Evolutionary conservation across 2,797 vertebrate species (phyloP).

Genomic region (Myotis pilosus): DNA sequence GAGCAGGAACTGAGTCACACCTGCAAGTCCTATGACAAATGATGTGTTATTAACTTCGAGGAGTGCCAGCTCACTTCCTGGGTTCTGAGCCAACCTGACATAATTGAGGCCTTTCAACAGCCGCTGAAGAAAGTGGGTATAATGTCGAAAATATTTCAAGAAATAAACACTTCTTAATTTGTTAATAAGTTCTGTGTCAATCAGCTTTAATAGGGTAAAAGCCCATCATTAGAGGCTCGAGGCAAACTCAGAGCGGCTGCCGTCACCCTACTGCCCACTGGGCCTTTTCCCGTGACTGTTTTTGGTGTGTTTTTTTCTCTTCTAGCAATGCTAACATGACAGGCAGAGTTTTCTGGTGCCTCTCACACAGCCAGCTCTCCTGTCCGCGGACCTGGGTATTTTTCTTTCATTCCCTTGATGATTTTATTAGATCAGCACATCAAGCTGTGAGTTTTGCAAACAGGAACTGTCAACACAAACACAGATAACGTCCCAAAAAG

Average conservation of each 20-base stretch:
- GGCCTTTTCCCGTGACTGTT: slow-evolving; percentile 47
- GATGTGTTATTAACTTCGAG: slow-evolving; percentile 89
- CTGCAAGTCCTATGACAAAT: slow-evolving; percentile 90
- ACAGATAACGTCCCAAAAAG: slow-evolving; percentile 36
- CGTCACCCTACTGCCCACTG: slow-evolving; percentile 79
- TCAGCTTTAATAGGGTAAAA: slow-evolving; percentile 89
- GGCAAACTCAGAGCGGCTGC: slow-evolving; percentile 81
- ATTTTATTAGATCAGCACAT: slow-evolving; percentile 79
- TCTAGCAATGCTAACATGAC: slow-evolving; percentile 66
- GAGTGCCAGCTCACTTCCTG: slow-evolving; percentile 85
- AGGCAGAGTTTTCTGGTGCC: slow-evolving; percentile 52
- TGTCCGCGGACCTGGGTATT: slow-evolving; percentile 69
- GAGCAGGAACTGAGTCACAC: slow-evolving; percentile 87
- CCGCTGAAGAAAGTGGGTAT: slow-evolving; percentile 81
- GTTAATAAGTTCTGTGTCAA: slow-evolving; percentile 88
- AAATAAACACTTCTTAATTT: slow-evolving; percentile 86
- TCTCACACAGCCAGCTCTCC: slow-evolving; percentile 71
- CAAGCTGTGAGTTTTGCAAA: slow-evolving; percentile 78
- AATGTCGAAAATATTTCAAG: slow-evolving; percentile 86
- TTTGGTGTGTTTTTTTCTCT: slow-evolving; percentile 62
- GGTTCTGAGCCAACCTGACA: slow-evolving; percentile 85
- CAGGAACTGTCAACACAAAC: slow-evolving; percentile 78
- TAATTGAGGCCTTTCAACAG: slow-evolving; percentile 87
- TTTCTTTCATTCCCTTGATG: slow-evolving; percentile 73
- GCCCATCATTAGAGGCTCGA: slow-evolving; percentile 76